Evolutionary conservation across 2,888 invertebrate genomes (phyloP).

Genomic region (Xestoiulus laeticollis): DNA sequence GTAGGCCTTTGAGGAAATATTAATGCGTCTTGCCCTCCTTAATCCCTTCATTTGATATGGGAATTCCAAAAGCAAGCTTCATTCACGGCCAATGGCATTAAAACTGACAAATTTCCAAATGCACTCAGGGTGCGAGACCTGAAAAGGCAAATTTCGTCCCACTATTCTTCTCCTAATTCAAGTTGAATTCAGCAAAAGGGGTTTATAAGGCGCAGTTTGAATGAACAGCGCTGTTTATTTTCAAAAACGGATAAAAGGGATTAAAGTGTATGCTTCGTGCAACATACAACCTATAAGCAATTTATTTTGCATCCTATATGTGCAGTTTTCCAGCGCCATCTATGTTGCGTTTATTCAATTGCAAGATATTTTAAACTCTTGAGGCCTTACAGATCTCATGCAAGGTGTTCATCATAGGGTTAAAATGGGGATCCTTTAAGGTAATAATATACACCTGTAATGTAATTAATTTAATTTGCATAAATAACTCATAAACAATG

Average conservation of each 20-base stretch:
- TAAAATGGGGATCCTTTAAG: neutral
- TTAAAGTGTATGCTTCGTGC: neutral
- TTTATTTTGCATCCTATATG: neutral
- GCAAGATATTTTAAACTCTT: too few relatives aligned
- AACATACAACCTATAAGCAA: neutral
- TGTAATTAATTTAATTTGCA: neutral
- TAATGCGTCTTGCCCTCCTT: constrained; percentile 40
- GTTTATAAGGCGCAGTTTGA: neutral
- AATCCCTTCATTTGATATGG: constrained; percentile 36
- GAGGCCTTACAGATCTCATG: too few relatives aligned
- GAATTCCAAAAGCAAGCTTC: neutral
- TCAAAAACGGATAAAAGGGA: constrained; percentile 29
- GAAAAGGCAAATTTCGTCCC: constrained; percentile 40
- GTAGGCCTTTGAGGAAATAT: neutral
- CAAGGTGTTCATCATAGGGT: too few relatives aligned
- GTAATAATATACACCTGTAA: neutral
- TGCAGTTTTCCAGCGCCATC: neutral
- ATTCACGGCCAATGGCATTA: constrained; percentile 24
- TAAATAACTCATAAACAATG: neutral
- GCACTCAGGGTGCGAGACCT: constrained; percentile 39
- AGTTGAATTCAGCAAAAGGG: constrained; percentile 21
- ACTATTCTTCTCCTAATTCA: constrained; percentile 30
- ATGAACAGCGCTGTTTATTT: constrained; percentile 39
- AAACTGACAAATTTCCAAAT: constrained; percentile 41
- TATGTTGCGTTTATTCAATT: too few relatives aligned